phyloP scores from a whole-genome alignment of 2,113 vertebrate genomes.

The Apistogramma diplotaenia region DNA sequence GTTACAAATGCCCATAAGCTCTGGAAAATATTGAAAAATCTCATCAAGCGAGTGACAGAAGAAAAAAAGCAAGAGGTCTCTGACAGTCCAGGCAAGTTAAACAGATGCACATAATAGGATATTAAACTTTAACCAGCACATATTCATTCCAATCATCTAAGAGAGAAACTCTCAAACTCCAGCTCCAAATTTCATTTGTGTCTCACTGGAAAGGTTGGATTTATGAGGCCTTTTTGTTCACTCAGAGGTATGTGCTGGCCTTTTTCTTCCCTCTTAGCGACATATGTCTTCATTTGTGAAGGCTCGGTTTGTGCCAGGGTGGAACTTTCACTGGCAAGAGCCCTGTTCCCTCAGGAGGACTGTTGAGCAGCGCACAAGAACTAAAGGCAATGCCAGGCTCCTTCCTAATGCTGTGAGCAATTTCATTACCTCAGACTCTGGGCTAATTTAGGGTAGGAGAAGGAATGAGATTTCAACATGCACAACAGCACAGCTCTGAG shows the following conservation, averaged over 20 bases:
- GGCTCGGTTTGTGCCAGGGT: slow-evolving; percentile 73
- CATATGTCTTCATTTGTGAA: slow-evolving; percentile 82
- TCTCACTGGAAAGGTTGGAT: slow-evolving; percentile 72
- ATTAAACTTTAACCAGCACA: slow-evolving; percentile 80
- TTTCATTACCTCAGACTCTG: slow-evolving; percentile 75
- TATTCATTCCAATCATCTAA: slow-evolving; percentile 78
- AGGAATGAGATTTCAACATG: slow-evolving; percentile 65
- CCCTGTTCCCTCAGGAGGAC: slow-evolving; percentile 73
- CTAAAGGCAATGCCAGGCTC: slow-evolving; percentile 76
- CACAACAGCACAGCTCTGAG: slow-evolving; percentile 30
- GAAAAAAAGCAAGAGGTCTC: slow-evolving; percentile 24
- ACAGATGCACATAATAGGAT: slow-evolving; percentile 78
- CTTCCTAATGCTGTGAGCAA: slow-evolving; percentile 75
- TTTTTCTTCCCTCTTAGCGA: slow-evolving; percentile 52
- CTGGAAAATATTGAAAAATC: slow-evolving; percentile 53
- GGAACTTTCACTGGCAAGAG: slow-evolving; percentile 78
- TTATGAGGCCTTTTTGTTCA: slow-evolving; percentile 72
- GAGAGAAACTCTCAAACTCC: slow-evolving; percentile 72
- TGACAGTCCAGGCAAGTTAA: slow-evolving; percentile 70
- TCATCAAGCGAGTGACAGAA: slow-evolving; percentile 20
- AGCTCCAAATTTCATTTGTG: slow-evolving; percentile 75
- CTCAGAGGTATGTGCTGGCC: slow-evolving; percentile 71
- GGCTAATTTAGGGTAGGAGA: slow-evolving; percentile 65
- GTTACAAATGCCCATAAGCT: slow-evolving; percentile 52
- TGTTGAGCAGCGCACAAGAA: slow-evolving; percentile 75